phyloP scores from a whole-genome alignment of 2,797 vertebrate genomes.

The Channa striata region DNA sequence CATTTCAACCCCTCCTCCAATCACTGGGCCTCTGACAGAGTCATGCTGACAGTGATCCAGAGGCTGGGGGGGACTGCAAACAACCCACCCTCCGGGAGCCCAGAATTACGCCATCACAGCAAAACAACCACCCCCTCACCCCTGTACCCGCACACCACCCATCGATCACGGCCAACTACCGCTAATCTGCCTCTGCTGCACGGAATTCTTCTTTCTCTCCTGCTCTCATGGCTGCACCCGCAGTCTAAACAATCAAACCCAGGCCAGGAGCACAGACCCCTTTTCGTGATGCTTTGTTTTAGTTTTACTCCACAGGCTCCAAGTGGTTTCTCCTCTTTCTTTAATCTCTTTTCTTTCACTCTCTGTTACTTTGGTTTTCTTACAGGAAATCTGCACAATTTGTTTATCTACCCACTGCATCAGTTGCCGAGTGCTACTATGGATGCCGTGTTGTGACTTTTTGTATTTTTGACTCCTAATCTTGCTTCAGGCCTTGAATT shows the following conservation, averaged over 20 bases:
- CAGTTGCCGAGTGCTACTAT: slow-evolving; percentile 14
- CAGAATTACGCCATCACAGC: slow-evolving; percentile 42
- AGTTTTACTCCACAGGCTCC: slow-evolving; percentile 37
- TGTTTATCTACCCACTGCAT: slow-evolving; percentile 38
- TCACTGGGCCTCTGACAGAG: slow-evolving; percentile 54
- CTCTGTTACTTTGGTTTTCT: slow-evolving; percentile 10
- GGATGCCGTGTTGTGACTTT: slow-evolving; percentile 41
- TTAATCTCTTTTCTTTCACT: slow-evolving; percentile 22
- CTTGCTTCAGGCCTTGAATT: slow-evolving; percentile 46
- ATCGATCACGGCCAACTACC: slow-evolving; percentile 17
- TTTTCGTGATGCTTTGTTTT: slow-evolving; percentile 50
- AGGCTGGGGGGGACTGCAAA: slow-evolving; percentile 46
- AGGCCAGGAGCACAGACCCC: slow-evolving; percentile 34
- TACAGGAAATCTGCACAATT: slow-evolving; percentile 35
- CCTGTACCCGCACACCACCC: slow-evolving; percentile 29
- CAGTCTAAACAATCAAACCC: slow-evolving; percentile 72
- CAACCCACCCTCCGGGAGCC: slow-evolving; percentile 45
- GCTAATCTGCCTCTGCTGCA: slow-evolving; percentile 53
- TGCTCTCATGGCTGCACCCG: slow-evolving; percentile 36
- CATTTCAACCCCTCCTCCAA: slow-evolving; percentile 18
- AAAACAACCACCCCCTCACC: slow-evolving; percentile 26
- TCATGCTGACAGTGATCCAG: slow-evolving; percentile 68
- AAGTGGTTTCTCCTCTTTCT: slow-evolving; percentile 32
- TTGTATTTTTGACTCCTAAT: slow-evolving; percentile 51
- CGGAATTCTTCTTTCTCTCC: slow-evolving; percentile 50